Base-by-base conservation (phyloP, 1,140 invertebrate species). In the Tetragonula clypearis region DNA sequence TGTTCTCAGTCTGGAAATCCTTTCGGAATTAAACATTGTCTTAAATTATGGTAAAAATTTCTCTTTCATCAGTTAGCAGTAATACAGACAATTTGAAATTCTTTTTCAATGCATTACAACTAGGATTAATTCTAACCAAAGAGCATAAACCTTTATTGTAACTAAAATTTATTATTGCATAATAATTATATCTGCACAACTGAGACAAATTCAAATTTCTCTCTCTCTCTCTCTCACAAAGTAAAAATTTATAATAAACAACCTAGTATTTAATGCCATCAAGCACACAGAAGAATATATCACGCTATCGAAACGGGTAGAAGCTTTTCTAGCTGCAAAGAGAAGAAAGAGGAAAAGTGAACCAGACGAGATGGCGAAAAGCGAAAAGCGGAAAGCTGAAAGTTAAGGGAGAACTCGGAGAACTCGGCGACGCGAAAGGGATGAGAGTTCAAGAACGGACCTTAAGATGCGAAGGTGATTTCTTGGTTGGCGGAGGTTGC, bases 401-500 rank as follows among this genome's bases (percentile, higher is more conserved):
- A 4, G 8, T 12, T 2, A n/a, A 23, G 66, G 3, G 53, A 49
- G 41, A 17, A 49, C 35, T 8, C 26, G 5, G 6, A 66, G 21
- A 12, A 17, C 30, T 6, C 11, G 14, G 5, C 5, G 30, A 9
- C 30, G 55, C 23, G 12, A 2, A 49, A 49, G 21, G 6, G 21
- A 19, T 6, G 35, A 41, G 23, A 23, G 55, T 17, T 73, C n/a
- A 49, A 58, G 69, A 60, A 72, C 26, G n/a, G n/a, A 81, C 11
- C 14, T 35, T 58, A n/a, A 35, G 41, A 41, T 35, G 53, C 15
- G 79, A 62, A 19, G 35, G n/a, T 41, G 60, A 60, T 49, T 14
- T 49, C 68, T 35, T 4, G 26, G 41, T 49, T 49, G 41, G 41
- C 49, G 73, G n/a, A 82, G 80, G 60, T 76, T 82, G 49, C 80